phyloP scores from a whole-genome alignment of 2,888 invertebrate species.

The Alloscopus bannaensis region DNA sequence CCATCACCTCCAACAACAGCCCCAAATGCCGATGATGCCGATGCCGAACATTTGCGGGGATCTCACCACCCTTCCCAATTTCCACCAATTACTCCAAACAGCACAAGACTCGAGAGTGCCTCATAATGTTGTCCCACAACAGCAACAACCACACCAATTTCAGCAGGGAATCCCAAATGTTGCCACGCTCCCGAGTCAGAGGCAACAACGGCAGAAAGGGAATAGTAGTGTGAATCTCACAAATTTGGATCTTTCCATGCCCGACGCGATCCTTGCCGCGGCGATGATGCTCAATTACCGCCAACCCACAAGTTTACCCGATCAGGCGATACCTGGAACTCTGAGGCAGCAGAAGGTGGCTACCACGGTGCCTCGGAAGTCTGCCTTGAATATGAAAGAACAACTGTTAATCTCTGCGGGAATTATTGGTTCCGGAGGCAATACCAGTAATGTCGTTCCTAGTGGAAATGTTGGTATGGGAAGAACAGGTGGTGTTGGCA shows the following conservation, averaged over 20 bases:
- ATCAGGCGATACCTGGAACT: too few species aligned
- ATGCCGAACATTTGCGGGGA: constrained; percentile 73
- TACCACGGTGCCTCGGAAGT: constrained; percentile 65
- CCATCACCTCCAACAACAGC: constrained; percentile 59
- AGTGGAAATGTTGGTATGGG: too few species aligned
- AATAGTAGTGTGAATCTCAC: too few species aligned
- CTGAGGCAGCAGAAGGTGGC: constrained; percentile 66
- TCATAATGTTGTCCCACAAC: constrained; percentile 56
- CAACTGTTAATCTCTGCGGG: too few species aligned
- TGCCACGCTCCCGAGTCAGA: too few species aligned
- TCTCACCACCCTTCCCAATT: constrained; percentile 65
- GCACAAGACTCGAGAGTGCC: too few species aligned
- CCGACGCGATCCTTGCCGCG: constrained; percentile 71
- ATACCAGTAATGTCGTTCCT: too few species aligned
- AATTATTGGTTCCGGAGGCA: too few species aligned
- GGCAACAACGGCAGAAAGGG: constrained; percentile 42
- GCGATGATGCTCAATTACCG: too few species aligned
- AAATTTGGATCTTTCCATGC: constrained; percentile 71
- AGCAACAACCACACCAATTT: constrained; percentile 51
- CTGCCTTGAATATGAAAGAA: constrained; percentile 71
- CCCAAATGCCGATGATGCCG: constrained; percentile 64
- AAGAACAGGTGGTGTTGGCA: constrained; percentile 56
- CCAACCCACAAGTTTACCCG: constrained; percentile 70
- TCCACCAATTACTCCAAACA: too few species aligned
- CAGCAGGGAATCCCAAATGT: too few species aligned